Percentiles rank a stretch among this genome's conserved stretches.
These are phyloP conservation scores for Petrocephalus zakoni DNA, from an alignment of 2,113 vertebrate genomes.

Conservation along the genomic window DNA sequence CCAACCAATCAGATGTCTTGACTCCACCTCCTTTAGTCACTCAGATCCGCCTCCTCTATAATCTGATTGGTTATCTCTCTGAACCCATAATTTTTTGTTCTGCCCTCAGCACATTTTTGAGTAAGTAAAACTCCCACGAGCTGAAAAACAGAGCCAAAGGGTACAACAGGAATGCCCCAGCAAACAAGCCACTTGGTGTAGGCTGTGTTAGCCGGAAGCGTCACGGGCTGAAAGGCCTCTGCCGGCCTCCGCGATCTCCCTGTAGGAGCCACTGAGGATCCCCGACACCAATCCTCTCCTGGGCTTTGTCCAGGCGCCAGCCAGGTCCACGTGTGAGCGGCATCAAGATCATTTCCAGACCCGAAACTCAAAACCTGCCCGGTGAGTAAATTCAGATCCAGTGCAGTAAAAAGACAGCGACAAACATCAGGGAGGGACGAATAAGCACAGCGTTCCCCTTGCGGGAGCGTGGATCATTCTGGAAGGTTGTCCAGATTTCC, in stretches of 20 bases:
- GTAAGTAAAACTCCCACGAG: too few species aligned
- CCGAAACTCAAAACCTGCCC: background rate
- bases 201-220: background rate
- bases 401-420: background rate
- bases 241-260: background rate
- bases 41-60: too few species aligned
- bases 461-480: background rate
- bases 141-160: background rate
- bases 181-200: background rate
- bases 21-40: too few species aligned
- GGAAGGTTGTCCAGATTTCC: background rate
- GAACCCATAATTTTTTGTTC: too few species aligned
- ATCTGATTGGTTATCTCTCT: too few species aligned
- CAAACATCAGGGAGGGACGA: background rate
- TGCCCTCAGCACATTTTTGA: too few species aligned
- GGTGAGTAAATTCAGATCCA: background rate
- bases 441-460: background rate
- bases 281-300: background rate
- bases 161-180: background rate
- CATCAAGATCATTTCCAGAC: background rate
- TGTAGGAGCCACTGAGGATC: background rate
- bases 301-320: background rate
- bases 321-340: background rate
- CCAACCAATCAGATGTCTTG: too few species aligned
- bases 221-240: background rate